phyloP scores from a whole-genome alignment of 2,888 invertebrate genomes.

The Amphipyra berbera region DNA sequence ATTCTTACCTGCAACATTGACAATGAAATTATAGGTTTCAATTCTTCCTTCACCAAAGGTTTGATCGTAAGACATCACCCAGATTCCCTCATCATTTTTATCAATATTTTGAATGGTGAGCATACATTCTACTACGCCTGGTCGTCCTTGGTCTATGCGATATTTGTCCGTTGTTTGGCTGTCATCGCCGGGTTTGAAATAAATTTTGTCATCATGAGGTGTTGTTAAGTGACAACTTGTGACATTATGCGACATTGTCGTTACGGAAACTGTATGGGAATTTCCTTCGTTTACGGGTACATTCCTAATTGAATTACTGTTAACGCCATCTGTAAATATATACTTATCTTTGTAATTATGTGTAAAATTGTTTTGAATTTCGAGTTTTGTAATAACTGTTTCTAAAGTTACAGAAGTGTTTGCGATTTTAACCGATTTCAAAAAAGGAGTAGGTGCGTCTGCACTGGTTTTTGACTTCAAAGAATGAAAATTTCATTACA shows the following conservation, averaged over 20 bases:
- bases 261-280: background rate
- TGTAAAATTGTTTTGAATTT: too few species aligned
- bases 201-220: slow-evolving; percentile 8
- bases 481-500: too few species aligned
- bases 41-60: background rate
- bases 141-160: background rate
- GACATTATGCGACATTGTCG: background rate
- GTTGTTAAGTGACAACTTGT: slow-evolving; percentile 19
- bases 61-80: slow-evolving; percentile 28
- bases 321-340: slow-evolving; percentile 22
- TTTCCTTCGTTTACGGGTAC: background rate
- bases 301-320: background rate
- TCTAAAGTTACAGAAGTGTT: too few species aligned
- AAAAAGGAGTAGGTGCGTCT: too few species aligned
- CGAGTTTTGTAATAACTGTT: too few species aligned
- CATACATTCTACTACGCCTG: background rate
- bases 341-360: too few species aligned
- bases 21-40: slow-evolving; percentile 4
- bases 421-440: too few species aligned
- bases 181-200: slow-evolving; percentile 14
- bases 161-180: slow-evolving; percentile 17
- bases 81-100: slow-evolving; percentile 31
- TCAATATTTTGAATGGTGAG: slow-evolving; percentile 18
- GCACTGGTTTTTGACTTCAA: too few species aligned
- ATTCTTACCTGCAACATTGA: slow-evolving; percentile 28